Conservation (phyloP, 2,113 vertebrate genomes). For the Acrocephalus kingi region DNA sequence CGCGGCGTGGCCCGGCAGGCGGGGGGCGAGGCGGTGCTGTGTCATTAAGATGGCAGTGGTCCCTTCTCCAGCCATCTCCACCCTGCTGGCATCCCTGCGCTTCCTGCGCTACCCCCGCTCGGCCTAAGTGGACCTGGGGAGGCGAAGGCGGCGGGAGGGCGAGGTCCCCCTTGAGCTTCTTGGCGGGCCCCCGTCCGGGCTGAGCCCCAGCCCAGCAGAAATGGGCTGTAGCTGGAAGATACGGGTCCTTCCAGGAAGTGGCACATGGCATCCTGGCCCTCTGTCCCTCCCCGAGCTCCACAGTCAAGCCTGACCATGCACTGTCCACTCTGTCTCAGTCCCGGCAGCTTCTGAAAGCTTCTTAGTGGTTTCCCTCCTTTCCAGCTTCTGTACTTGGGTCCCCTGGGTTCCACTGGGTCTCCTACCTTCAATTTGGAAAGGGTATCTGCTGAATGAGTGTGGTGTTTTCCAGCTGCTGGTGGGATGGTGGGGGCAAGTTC, state of each 20-base stretch:
- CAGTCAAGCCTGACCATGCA: rapidly evolving
- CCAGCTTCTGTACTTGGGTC: neutral
- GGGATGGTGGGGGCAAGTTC: neutral
- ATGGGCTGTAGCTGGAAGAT: neutral
- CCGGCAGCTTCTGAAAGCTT: neutral
- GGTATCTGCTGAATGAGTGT: rapidly evolving
- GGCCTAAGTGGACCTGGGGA: neutral
- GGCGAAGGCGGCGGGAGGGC: neutral
- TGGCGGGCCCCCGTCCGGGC: neutral
- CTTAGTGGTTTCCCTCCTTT: neutral
- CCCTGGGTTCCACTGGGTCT: too few species aligned
- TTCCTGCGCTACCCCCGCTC: neutral
- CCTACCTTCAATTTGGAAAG: rapidly evolving
- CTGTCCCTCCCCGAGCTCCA: too few species aligned
- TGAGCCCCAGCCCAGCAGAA: neutral
- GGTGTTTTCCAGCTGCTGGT: neutral
- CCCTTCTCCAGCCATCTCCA: neutral
- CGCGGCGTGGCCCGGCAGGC: neutral
- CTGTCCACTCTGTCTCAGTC: rapidly evolving
- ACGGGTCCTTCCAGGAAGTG: neutral
- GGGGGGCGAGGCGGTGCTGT: neutral
- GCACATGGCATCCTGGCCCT: neutral
- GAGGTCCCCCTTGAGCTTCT: neutral
- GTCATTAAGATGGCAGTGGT: constrained; percentile 56
- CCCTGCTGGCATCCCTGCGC: neutral